Evolutionary conservation across 2,797 vertebrate species (phyloP), one percentile per base, ranked within the genome.

Genomic region (Numenius phaeopus): DNA sequence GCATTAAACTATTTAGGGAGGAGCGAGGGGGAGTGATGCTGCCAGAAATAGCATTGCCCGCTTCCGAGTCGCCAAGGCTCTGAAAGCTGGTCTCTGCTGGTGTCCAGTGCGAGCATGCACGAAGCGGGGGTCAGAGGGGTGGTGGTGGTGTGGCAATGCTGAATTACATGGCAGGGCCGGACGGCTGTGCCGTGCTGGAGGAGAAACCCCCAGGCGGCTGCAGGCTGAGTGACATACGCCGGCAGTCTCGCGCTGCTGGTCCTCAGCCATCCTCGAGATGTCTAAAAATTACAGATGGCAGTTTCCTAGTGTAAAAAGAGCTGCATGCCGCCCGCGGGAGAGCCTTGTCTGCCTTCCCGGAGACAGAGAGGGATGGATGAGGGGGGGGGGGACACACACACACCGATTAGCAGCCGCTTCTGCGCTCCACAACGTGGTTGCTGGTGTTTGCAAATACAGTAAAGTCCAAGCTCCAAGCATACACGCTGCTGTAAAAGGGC

Each of bases 381-480:
- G 23, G 20, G 24, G 13, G 16, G 27, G 19, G 12, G 22, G 21
- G 12, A 29, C 7, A 47, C 47, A 55, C 29, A 30, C 29, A 17
- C 50, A 22, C 32, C 0, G 4, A 80, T 2, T 2, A 87, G 54
- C 59, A 59, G 85, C n/a, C 4, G 0, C 55, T 90, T 47, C 24
- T 0, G 4, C 0, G 16, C 49, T 24, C 12, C 0, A 0, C 50
- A 14, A 2, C 0, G 30, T 6, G 65, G 59, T 59, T 5, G 32
- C 52, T 8, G 24, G 2, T 85, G 78, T 85, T 83, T 59, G 66
- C 55, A 85, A 85, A 89, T 7, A 32, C 0, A 0, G 46, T 32
- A 1, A n/a, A 49, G 75, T 39, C 86, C 62, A 57, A 32, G 62
- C 47, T 64, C 79, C 29, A 5, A 44, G 67, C 40, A 17, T 27